phyloP scores from a whole-genome alignment of 2,797 vertebrate species.

The Pogoniulus pusillus region DNA sequence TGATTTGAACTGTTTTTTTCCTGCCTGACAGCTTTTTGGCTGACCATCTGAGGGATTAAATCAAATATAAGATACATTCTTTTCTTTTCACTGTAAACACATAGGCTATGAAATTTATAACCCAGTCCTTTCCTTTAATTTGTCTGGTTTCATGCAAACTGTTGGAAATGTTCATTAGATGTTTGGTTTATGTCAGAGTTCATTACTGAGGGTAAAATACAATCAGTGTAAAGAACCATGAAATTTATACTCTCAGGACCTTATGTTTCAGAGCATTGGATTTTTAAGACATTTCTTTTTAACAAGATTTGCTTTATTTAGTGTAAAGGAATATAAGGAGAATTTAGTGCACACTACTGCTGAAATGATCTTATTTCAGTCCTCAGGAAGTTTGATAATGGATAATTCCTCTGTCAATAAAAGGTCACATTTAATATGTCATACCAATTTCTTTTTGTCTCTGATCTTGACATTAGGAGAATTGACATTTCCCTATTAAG shows the following conservation, averaged over 20 bases:
- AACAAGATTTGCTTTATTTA: background rate
- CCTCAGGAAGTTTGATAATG: background rate
- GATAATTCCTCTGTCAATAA: background rate
- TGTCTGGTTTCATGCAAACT: background rate
- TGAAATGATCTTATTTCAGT: background rate
- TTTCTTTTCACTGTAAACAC: background rate
- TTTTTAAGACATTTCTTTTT: background rate
- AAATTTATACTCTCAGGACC: background rate
- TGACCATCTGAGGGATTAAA: background rate
- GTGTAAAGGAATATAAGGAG: background rate
- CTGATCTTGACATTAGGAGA: background rate
- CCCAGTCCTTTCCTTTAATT: background rate
- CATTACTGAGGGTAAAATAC: background rate
- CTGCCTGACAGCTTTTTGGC: background rate
- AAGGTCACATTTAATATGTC: background rate
- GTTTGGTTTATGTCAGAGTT: background rate
- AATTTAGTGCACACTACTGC: background rate
- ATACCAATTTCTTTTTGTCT: background rate
- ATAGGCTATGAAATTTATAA: background rate
- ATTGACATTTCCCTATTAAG: background rate
- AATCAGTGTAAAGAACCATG: background rate
- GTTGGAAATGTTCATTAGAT: background rate
- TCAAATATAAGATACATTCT: background rate
- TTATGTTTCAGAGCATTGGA: background rate
- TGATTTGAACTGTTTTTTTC: background rate